A percentile compares a stretch with the other conserved stretches of the same genome.
phyloP scores from a whole-genome alignment of 2,797 vertebrate species.

The Dendrocincla fuliginosa region DNA sequence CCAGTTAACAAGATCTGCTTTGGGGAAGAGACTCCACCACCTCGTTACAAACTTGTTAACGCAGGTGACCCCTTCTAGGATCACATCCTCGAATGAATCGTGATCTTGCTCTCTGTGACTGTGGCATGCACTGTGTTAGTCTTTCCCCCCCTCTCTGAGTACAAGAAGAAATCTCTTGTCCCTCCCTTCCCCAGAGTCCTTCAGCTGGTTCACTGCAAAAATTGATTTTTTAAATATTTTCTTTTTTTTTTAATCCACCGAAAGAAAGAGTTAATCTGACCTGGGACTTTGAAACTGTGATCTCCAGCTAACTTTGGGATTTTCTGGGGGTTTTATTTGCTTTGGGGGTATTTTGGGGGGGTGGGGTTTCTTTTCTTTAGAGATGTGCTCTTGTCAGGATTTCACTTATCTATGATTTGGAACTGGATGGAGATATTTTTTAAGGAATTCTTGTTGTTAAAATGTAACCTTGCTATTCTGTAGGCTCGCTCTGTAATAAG shows the following conservation, averaged over 20 bases:
- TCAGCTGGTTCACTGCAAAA: constrained; percentile 53
- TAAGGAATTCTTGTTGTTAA: constrained; percentile 71
- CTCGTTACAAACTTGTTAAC: constrained; percentile 54
- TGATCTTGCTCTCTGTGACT: constrained; percentile 72
- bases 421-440: constrained; percentile 78
- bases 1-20: constrained; percentile 75
- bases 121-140: constrained; percentile 73
- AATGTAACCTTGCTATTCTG: constrained; percentile 75
- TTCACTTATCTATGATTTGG: constrained; percentile 72
- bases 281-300: constrained; percentile 65
- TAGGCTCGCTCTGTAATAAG: constrained; percentile 75
- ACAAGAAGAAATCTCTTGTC: constrained; percentile 59
- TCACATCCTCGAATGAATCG: constrained; percentile 65
- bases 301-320: constrained; percentile 37
- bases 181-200: constrained; percentile 52
- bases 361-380: background rate
- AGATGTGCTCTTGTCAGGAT: constrained; percentile 67
- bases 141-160: constrained; percentile 1
- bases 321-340: constrained; percentile 3
- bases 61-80: constrained; percentile 62
- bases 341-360: background rate
- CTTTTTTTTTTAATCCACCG: background rate
- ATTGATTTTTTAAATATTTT: background rate
- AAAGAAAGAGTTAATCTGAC: constrained; percentile 42
- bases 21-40: constrained; percentile 69